These are phyloP conservation scores for Drosophila lutescens DNA, from an alignment of 2,888 invertebrate genomes.

Conservation along the genomic window DNA sequence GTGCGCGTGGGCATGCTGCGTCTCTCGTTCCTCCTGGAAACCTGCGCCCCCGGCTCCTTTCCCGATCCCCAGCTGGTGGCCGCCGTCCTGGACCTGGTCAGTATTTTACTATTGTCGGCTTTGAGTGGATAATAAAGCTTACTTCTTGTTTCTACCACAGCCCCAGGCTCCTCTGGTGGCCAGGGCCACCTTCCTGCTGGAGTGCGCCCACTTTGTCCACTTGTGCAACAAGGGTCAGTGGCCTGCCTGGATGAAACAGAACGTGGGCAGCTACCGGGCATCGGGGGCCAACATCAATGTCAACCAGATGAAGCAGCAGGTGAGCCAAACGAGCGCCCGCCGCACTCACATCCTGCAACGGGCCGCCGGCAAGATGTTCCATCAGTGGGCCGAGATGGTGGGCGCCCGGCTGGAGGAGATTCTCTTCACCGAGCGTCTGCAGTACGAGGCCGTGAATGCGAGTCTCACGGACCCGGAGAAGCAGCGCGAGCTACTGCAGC, in stretches of 20 bases:
- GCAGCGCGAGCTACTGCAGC: slow-evolving; percentile 89
- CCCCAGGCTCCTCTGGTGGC: slow-evolving; percentile 97
- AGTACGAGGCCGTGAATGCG: slow-evolving; percentile 88
- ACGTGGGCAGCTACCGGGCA: slow-evolving; percentile 88
- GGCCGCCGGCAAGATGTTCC: slow-evolving; percentile 98
- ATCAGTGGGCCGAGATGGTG: slow-evolving; percentile 89
- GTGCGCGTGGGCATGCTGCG: slow-evolving; percentile 95
- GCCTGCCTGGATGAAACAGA: slow-evolving; percentile 99
- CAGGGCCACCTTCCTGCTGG: slow-evolving; percentile 95
- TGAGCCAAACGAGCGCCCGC: slow-evolving; percentile 87
- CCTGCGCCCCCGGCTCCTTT: slow-evolving; percentile 97
- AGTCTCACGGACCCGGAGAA: slow-evolving; percentile 91
- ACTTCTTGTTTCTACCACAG: slow-evolving; percentile 84
- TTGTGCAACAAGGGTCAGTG: slow-evolving; percentile 99
- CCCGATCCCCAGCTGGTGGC: slow-evolving; percentile 98
- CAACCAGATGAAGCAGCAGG: slow-evolving; percentile 83
- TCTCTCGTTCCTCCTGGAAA: slow-evolving; percentile 96
- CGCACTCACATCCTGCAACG: slow-evolving; percentile 91
- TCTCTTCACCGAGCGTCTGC: slow-evolving; percentile 91
- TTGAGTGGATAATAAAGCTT: neutral
- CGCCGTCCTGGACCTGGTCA: slow-evolving; percentile 95
- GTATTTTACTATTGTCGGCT: neutral
- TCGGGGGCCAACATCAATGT: slow-evolving; percentile 86
- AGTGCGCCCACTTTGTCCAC: slow-evolving; percentile 98
- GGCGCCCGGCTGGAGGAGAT: slow-evolving; percentile 96